A percentile compares a stretch with the other conserved stretches of the same genome.
These are phyloP conservation scores for Xyrauchen texanus DNA, from an alignment of 2,113 vertebrate species.

Conservation along the genomic window DNA sequence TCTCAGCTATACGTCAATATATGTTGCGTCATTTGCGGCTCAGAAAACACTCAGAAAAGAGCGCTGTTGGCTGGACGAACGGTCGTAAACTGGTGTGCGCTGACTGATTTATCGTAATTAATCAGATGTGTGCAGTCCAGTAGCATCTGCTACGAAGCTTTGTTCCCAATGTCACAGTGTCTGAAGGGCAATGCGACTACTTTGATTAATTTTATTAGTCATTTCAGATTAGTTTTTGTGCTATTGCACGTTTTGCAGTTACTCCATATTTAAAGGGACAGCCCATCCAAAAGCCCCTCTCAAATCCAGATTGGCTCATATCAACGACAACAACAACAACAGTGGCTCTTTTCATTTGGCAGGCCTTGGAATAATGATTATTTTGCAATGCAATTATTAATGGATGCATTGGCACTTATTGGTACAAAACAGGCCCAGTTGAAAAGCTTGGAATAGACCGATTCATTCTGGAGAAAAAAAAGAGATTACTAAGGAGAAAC, in stretches of 20 bases:
- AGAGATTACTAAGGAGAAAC: slow-evolving; percentile 36
- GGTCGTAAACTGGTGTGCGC: slow-evolving; percentile 60
- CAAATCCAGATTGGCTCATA: slow-evolving; percentile 27
- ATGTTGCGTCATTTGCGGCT: too few relatives aligned
- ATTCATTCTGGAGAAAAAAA: slow-evolving; percentile 34
- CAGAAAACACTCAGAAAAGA: neutral
- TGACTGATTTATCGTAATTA: slow-evolving; percentile 74
- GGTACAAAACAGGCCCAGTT: slow-evolving; percentile 55
- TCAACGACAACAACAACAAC: neutral
- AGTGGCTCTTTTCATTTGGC: slow-evolving; percentile 8
- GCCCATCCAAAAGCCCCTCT: neutral
- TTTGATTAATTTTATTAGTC: too few relatives aligned
- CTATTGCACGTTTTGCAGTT: neutral
- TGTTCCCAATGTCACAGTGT: slow-evolving; percentile 65
- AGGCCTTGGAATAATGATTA: slow-evolving; percentile 55
- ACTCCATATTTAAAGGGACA: neutral
- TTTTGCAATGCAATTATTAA: slow-evolving; percentile 58
- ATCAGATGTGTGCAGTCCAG: slow-evolving; percentile 66
- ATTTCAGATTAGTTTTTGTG: too few relatives aligned
- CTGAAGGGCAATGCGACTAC: slow-evolving; percentile 69
- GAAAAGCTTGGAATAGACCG: slow-evolving; percentile 1
- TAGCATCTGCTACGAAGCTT: slow-evolving; percentile 69
- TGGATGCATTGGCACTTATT: slow-evolving; percentile 61
- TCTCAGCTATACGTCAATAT: too few relatives aligned
- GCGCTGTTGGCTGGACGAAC: slow-evolving; percentile 41